phyloP scores from a whole-genome alignment of 2,113 vertebrate species.

The Syngnathoides biaculeatus region DNA sequence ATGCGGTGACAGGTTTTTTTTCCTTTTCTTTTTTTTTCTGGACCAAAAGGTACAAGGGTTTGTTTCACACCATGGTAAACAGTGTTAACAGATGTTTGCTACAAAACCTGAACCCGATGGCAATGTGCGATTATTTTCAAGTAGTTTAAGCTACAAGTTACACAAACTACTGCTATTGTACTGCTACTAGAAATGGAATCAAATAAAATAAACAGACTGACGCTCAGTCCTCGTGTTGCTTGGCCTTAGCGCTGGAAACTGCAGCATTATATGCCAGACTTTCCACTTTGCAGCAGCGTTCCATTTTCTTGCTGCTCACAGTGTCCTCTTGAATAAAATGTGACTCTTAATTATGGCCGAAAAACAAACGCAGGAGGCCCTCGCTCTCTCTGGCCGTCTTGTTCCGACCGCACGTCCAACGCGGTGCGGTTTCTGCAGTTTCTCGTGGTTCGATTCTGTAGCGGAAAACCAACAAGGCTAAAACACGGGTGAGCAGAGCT shows the following conservation, averaged over 20 bases:
- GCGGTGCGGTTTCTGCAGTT: too few relatives aligned
- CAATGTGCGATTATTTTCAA: neutral
- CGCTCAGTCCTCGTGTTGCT: neutral
- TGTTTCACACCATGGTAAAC: neutral
- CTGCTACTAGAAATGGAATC: neutral
- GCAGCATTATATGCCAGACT: too few relatives aligned
- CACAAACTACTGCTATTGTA: neutral
- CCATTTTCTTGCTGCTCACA: too few relatives aligned
- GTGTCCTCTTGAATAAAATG: too few relatives aligned
- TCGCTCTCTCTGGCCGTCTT: neutral
- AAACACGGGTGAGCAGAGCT: neutral
- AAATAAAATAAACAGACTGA: neutral
- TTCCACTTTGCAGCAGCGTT: too few relatives aligned
- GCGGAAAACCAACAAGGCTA: neutral
- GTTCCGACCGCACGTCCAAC: neutral
- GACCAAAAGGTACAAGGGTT: neutral
- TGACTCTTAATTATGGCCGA: too few relatives aligned
- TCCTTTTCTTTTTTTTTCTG: neutral
- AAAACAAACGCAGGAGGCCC: too few relatives aligned
- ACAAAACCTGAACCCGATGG: neutral
- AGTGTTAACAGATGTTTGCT: neutral
- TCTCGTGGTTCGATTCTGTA: too few relatives aligned
- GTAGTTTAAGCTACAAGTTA: neutral
- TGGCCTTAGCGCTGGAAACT: too few relatives aligned
- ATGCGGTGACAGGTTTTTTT: neutral